Conservation (phyloP, 2,797 vertebrate genomes). For the Pelodytes ibericus region DNA sequence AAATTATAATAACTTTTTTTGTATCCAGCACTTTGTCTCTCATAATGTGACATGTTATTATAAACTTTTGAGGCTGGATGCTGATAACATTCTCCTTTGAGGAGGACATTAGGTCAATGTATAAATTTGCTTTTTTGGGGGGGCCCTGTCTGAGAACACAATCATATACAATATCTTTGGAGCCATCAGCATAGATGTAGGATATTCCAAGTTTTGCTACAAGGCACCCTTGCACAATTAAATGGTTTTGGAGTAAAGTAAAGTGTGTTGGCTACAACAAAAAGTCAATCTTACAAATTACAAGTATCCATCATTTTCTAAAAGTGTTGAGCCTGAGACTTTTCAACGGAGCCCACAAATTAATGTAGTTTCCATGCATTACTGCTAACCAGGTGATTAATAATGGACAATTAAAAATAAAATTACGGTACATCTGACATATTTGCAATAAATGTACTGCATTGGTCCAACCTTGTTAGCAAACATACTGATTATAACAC, state of each 20-base stretch:
- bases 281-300: background rate
- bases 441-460: too few species aligned
- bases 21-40: conserved; percentile 34
- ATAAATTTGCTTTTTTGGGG: background rate
- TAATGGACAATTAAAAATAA: too few species aligned
- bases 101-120: conserved; percentile 41
- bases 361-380: too few species aligned
- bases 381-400: too few species aligned
- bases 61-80: conserved; percentile 45
- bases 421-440: too few species aligned
- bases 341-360: too few species aligned
- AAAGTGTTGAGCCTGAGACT: background rate
- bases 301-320: background rate
- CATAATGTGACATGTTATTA: conserved; percentile 51
- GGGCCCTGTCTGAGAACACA: conserved; percentile 18
- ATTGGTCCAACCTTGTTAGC: too few species aligned
- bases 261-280: conserved; percentile 28
- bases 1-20: conserved; percentile 29
- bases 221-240: conserved; percentile 37
- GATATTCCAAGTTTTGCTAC: conserved; percentile 34
- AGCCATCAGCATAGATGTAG: conserved; percentile 10
- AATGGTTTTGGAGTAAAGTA: conserved; percentile 25
- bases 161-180: conserved; percentile 40
- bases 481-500: too few species aligned
- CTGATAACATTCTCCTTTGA: conserved; percentile 39